Percentiles rank a stretch among this genome's conserved stretches.
Evolutionary conservation across 2,888 invertebrate species (phyloP).

Genomic region (Sicus ferrugineus): DNA sequence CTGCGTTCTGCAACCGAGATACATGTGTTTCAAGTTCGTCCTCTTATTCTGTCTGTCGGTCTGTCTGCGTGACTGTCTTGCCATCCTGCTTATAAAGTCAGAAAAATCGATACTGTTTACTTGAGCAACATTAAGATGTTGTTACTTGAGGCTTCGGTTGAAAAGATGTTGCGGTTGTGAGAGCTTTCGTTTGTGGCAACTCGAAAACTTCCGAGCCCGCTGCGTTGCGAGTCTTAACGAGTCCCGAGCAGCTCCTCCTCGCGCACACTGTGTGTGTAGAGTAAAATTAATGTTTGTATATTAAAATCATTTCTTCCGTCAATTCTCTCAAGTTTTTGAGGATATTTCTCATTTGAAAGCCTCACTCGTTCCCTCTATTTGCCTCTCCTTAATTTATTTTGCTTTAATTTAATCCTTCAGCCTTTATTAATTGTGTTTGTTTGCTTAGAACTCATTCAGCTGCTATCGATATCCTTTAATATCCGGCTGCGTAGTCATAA

Average conservation of each 20-base stretch:
- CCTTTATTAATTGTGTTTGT: not conserved
- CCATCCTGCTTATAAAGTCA: not conserved
- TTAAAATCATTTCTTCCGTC: too few species aligned
- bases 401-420: not conserved
- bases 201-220: too few species aligned
- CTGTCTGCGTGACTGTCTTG: too few species aligned
- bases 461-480: not conserved
- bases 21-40: too few species aligned
- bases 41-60: too few species aligned
- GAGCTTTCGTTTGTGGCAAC: too few species aligned
- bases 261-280: too few species aligned
- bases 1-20: too few species aligned
- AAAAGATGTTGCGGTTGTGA: not conserved
- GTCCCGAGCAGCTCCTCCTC: too few species aligned
- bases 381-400: not conserved
- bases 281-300: too few species aligned
- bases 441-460: not conserved
- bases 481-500: not conserved
- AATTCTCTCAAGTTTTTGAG: too few species aligned
- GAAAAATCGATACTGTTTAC: slow-evolving; percentile 17
- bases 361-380: not conserved
- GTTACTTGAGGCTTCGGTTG: not conserved
- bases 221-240: too few species aligned
- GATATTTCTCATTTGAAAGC: not conserved
- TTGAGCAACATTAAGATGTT: not conserved